Base-by-base conservation (phyloP, 2,113 vertebrate species). In the Orthonyx spaldingii region DNA sequence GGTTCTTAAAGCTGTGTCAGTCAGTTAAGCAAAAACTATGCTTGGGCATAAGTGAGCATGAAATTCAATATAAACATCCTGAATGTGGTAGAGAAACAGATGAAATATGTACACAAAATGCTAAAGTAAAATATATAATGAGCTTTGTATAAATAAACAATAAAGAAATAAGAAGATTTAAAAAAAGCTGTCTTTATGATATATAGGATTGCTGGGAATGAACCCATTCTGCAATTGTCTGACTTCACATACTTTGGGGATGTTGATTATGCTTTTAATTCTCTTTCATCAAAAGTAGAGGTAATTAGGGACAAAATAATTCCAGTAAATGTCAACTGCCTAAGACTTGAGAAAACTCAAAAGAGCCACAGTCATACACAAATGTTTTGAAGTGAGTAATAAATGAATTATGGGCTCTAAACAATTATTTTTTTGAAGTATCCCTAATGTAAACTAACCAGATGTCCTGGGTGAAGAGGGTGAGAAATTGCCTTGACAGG, bases 401-500 rank as follows among this genome's bases (percentile, higher is more conserved):
- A 87, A 84, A 49, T 18, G 64, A 95, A 79, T 87, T 81, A 49
- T 7, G 71, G 60, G 42, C 74, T 90, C 87, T 64, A 81, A 89
- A 87, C 70, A 80, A 77, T 91, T 85, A n/a, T 76, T 92, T 80
- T 80, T 89, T 89, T 78, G 23, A 95, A 95, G 79, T 60, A 59
- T 83, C 84, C 70, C 69, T 21, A 57, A 35, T 28, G 53, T 46
- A 90, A 97, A 71, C 72, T 39, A 93, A 82, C 50, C 65, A 94
- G 81, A 74, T 63, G 81, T 50, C 90, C 93, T 75, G 76, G 76
- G 65, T 84, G 89, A 93, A 88, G 74, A 65, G 90, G 90, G 89
- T 90, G 83, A 93, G 91, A 95, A 96, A 95, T 96, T 94, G 97
- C 87, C 84, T 93, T 95, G 87, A 91, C 95, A 94, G 52, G 55